Percentiles rank a stretch among this genome's conserved stretches.
phyloP scores from a whole-genome alignment of 2,797 vertebrate species.

The Yasuhikotakia modesta region DNA sequence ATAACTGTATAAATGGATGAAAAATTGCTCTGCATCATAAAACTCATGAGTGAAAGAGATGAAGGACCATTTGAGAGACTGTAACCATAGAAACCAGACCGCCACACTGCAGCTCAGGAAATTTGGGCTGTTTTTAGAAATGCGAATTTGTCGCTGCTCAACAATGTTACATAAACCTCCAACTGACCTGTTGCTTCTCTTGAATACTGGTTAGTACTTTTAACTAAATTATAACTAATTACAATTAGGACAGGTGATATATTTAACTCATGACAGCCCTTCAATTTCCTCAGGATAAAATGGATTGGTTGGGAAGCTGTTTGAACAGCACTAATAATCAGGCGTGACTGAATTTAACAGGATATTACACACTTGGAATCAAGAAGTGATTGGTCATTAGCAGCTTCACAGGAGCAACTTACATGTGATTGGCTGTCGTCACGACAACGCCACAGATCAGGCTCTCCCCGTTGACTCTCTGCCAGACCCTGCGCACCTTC shows the following conservation, averaged over 20 bases:
- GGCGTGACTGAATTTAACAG: background rate
- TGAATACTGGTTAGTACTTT: too few relatives aligned
- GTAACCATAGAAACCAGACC: conserved; percentile 55
- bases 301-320: too few relatives aligned
- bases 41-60: conserved; percentile 38
- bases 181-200: background rate
- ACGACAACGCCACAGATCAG: conserved; percentile 86
- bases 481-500: conserved; percentile 84
- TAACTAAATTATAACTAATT: too few relatives aligned
- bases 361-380: background rate
- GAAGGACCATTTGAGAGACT: conserved; percentile 55
- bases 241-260: too few relatives aligned
- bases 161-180: background rate
- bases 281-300: too few relatives aligned
- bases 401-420: conserved; percentile 65
- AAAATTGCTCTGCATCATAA: too few relatives aligned
- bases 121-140: background rate
- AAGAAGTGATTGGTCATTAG: too few relatives aligned
- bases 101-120: background rate
- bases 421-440: conserved; percentile 74
- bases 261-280: too few relatives aligned
- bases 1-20: background rate
- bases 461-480: conserved; percentile 79
- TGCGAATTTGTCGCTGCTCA: background rate
- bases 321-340: too few relatives aligned